These are phyloP conservation scores for Zophobas atratus DNA, from an alignment of 1,140 invertebrate species.

Conservation along the genomic window DNA sequence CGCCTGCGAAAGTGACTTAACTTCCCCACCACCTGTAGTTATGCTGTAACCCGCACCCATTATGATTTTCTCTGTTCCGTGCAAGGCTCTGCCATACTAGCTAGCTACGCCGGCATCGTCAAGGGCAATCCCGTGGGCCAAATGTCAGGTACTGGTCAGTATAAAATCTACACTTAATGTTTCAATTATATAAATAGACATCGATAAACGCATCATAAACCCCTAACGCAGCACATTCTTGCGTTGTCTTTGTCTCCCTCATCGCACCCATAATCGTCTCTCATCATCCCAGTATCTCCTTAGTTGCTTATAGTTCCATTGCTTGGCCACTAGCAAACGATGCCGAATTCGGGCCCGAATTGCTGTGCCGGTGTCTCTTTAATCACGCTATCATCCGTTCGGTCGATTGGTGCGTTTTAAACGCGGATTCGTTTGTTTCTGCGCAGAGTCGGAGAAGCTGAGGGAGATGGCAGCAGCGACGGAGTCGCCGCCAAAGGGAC, in stretches of 20 bases:
- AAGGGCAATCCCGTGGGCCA: conserved; percentile 71
- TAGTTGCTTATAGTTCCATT: conserved; percentile 5
- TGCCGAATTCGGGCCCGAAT: conserved; percentile 12
- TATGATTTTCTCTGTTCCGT: conserved; percentile 66
- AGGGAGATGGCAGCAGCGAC: conserved; percentile 80
- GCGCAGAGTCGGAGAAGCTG: conserved; percentile 85
- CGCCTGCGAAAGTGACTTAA: background rate
- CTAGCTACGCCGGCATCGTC: conserved; percentile 76
- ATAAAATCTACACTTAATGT: conserved; percentile 56
- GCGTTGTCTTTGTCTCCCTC: background rate
- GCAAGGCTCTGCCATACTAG: conserved; percentile 68
- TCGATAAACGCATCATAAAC: conserved; percentile 8
- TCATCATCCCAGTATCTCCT: conserved; percentile 7
- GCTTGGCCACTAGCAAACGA: conserved; percentile 9
- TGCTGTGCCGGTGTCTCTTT: background rate
- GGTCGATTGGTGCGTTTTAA: conserved; percentile 1
- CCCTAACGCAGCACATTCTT: background rate
- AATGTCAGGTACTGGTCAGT: conserved; percentile 76
- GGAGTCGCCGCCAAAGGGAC: conserved; percentile 76
- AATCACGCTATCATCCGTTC: conserved; percentile 9
- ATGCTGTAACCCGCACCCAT: conserved; percentile 61
- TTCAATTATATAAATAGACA: conserved; percentile 2
- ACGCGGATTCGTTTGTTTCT: conserved; percentile 12
- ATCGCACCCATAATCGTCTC: conserved; percentile 8
- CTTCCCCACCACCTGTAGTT: conserved; percentile 30